A percentile compares a stretch with the other conserved stretches of the same genome.
These are phyloP conservation scores for Semicossyphus pulcher DNA, from an alignment of 2,113 vertebrate species.

Conservation along the genomic window DNA sequence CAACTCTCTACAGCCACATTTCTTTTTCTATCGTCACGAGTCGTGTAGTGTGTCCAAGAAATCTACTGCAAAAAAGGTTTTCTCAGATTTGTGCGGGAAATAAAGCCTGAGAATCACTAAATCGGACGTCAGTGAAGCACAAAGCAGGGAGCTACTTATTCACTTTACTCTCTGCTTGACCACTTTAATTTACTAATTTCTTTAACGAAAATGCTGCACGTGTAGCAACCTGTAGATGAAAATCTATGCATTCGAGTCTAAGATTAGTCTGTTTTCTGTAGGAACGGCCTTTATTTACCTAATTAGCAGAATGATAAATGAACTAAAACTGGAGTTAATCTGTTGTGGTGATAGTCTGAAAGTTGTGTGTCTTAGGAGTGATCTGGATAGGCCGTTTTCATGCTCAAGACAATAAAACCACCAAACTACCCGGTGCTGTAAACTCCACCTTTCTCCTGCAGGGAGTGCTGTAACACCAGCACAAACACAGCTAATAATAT, in stretches of 20 bases:
- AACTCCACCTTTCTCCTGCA: constrained; percentile 61
- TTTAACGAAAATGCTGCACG: constrained; percentile 39
- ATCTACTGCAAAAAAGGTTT: constrained; percentile 33
- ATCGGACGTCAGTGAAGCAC: constrained; percentile 68
- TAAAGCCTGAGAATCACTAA: constrained; percentile 54
- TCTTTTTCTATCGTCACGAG: constrained; percentile 26
- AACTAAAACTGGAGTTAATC: constrained; percentile 27
- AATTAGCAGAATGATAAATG: constrained; percentile 16
- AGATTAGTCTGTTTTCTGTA: constrained; percentile 38
- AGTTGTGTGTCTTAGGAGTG: constrained; percentile 46
- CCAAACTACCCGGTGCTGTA: constrained; percentile 52
- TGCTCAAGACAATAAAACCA: constrained; percentile 11
- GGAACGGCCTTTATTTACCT: constrained; percentile 52
- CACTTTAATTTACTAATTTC: constrained; percentile 31
- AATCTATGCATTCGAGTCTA: constrained; percentile 73
- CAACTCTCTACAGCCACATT: constrained; percentile 43
- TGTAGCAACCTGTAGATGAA: constrained; percentile 54
- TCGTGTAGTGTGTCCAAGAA: constrained; percentile 26
- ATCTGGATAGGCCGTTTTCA: constrained; percentile 28
- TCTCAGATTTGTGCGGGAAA: constrained; percentile 64
- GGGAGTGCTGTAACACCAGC: constrained; percentile 68
- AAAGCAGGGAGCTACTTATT: constrained; percentile 64
- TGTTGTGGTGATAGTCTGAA: constrained; percentile 41
- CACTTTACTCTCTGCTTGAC: constrained; percentile 50
- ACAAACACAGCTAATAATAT: constrained; percentile 28